These are phyloP conservation scores for Hirtodrosophila histrioides DNA, from an alignment of 2,888 invertebrate species.

Conservation along the genomic window DNA sequence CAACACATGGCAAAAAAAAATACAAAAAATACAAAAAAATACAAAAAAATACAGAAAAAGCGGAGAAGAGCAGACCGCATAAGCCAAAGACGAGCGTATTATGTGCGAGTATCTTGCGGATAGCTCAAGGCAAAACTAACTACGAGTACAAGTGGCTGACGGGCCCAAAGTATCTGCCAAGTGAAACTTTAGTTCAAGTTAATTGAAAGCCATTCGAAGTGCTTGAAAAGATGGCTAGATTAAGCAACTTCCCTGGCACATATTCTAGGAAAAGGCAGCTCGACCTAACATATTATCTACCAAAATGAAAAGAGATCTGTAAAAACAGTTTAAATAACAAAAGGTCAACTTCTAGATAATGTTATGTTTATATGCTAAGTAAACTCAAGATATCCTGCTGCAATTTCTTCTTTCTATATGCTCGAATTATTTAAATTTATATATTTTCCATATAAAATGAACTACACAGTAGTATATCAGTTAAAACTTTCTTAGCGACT, in stretches of 20 bases:
- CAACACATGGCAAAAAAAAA: constrained; percentile 63
- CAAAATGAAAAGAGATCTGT: not conserved
- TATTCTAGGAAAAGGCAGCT: constrained; percentile 2
- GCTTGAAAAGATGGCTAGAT: constrained; percentile 26
- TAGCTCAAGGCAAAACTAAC: constrained; percentile 41
- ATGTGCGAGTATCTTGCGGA: constrained; percentile 22
- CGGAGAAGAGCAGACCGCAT: constrained; percentile 26
- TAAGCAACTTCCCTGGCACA: constrained; percentile 10
- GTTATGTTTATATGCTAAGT: too few species aligned
- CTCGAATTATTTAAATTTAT: too few species aligned
- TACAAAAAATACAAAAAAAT: not conserved
- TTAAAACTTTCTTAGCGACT: too few species aligned
- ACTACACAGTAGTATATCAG: too few species aligned
- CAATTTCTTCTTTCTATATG: too few species aligned
- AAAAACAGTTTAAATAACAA: not conserved
- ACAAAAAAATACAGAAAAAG: constrained; percentile 1
- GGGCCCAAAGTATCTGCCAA: constrained; percentile 17
- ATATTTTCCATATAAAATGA: too few species aligned
- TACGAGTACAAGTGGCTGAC: constrained; percentile 23
- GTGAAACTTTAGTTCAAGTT: constrained; percentile 44
- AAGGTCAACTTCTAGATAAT: not conserved
- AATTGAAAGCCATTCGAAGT: constrained; percentile 48
- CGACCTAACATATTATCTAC: too few species aligned
- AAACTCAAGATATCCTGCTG: too few species aligned
- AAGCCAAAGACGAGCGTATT: constrained; percentile 34